These are phyloP conservation scores for Dromas ardeola DNA, from an alignment of 2,113 vertebrate genomes.

Conservation along the genomic window DNA sequence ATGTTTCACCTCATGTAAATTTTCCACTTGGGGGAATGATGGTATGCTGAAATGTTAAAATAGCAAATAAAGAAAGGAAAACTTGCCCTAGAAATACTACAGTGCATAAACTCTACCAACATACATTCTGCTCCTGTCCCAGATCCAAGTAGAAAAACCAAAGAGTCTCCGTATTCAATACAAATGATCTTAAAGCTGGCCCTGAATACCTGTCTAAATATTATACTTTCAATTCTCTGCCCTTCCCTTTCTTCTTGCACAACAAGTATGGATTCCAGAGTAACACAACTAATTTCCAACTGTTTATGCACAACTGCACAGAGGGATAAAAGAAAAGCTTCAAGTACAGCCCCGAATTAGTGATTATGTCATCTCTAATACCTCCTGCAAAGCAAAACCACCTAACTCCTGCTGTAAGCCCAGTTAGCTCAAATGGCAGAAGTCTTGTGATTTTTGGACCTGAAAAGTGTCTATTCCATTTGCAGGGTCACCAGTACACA, in stretches of 20 bases:
- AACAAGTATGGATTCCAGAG: not conserved
- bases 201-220: not conserved
- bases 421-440: not conserved
- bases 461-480: not conserved
- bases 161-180: not conserved
- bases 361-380: not conserved
- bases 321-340: not conserved
- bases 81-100: not conserved
- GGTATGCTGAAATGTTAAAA: constrained; percentile 42
- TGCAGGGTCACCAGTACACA: constrained; percentile 14
- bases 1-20: constrained; percentile 22
- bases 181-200: not conserved
- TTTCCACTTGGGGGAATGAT: constrained; percentile 22
- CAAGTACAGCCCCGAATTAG: not conserved
- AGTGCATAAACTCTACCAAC: not conserved
- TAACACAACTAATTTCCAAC: not conserved
- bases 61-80: constrained; percentile 43
- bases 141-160: not conserved
- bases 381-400: not conserved
- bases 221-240: not conserved
- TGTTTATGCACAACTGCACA: not conserved
- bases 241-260: not conserved
- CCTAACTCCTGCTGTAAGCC: not conserved
- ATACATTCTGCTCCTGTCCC: not conserved
- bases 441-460: constrained; percentile 32